Base-by-base conservation (phyloP, 2,113 vertebrate species). In the Marmota flaviventris region DNA sequence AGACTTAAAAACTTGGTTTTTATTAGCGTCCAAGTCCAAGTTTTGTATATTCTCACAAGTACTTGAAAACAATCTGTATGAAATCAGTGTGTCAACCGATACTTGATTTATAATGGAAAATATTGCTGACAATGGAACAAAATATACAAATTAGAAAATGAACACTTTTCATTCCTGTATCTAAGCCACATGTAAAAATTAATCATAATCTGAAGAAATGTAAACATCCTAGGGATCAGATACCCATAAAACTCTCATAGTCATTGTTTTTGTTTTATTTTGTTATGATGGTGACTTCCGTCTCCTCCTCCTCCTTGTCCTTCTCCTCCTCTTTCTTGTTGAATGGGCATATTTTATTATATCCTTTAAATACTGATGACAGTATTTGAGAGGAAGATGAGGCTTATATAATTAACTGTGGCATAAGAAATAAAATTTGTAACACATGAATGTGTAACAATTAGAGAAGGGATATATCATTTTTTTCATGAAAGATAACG, bases 41-140 rank as follows among this genome's bases (percentile, higher is more conserved):
- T 84, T 67, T 29, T 77, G 78, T 18, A 70, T 69, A 37, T 17
- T 84, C 4, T 77, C 24, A 51, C 24, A 92, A 69, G 76, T 11
- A 91, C 42, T 72, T 96, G 42, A 78, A 84, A 78, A 17, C 72
- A 29, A 65, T 84, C 24, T 94, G 20, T 63, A 65, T 37, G 53
- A 89, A 94, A 32, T 51, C 18, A 85, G 61, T 78, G 63, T 73
- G 11, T 16, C 24, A 67, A 65, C 14, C 89, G 29, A 48, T 65
- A 89, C 51, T 88, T 85, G 63, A 84, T 45, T 84, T 89, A 73
- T 9, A 94, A 56, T 85, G 42, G 92, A 70, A 78, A 92, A 73
- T 92, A 89, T 18, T 70, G 20, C 2, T 94, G 53, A 63, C 29
- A 53, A 13, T 92, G 63, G 37, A 53, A 63, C 89, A 65, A 81